Percentiles rank a stretch among this genome's conserved stretches.
Conservation (phyloP, 2,888 invertebrate genomes). For the Zaprionus obscuricornis region DNA sequence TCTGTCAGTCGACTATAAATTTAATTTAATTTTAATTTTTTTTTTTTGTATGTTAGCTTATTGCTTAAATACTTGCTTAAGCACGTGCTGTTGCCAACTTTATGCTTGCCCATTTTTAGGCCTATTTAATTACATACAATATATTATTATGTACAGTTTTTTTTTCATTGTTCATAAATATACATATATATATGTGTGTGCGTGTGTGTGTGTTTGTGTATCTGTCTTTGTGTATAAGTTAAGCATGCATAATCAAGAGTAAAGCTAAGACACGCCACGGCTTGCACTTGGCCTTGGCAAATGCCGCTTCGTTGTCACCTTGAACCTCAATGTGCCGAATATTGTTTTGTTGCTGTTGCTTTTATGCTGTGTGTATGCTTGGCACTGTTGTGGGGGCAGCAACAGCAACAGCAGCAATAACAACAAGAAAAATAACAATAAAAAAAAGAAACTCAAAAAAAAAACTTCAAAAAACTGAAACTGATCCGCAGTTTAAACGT, state of each 20-base stretch:
- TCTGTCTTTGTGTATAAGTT: conserved; percentile 1
- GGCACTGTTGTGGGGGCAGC: conserved; percentile 49
- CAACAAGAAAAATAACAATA: conserved; percentile 1
- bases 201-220: background rate
- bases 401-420: conserved; percentile 5
- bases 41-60: conserved; percentile 37
- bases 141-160: no score
- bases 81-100: conserved; percentile 35
- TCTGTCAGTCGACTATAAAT: no score
- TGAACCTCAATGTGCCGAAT: conserved; percentile 75
- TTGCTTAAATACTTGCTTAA: background rate
- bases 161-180: background rate
- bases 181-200: background rate
- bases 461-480: conserved; percentile 25
- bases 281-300: conserved; percentile 70
- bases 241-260: conserved; percentile 55
- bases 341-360: conserved; percentile 37
- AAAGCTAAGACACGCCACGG: conserved; percentile 50
- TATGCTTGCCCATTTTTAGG: conserved; percentile 16
- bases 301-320: conserved; percentile 54
- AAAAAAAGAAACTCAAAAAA: background rate
- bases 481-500: conserved; percentile 34
- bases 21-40: conserved; percentile 52
- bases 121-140: no score
- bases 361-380: background rate